Conservation (phyloP, 1,140 invertebrate species). For the Musca vetustissima region DNA sequence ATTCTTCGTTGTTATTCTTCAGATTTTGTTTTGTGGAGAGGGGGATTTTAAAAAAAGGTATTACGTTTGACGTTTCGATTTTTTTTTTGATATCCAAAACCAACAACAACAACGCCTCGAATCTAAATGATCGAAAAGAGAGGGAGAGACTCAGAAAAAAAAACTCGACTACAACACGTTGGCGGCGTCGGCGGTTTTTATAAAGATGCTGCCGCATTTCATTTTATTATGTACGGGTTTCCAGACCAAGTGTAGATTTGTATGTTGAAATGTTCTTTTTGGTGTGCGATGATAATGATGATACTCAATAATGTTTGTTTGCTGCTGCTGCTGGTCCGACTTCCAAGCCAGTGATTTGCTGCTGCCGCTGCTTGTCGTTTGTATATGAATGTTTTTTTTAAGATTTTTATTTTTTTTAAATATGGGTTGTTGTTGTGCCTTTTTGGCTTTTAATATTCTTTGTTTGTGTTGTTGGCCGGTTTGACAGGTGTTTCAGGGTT, state of each 20-base stretch:
- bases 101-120: not conserved
- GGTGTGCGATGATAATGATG: not conserved
- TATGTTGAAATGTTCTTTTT: slow-evolving; percentile 17
- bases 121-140: too few species aligned
- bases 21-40: slow-evolving; percentile 5
- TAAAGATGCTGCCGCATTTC: slow-evolving; percentile 22
- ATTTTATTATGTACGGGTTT: slow-evolving; percentile 15
- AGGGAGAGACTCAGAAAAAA: too few species aligned
- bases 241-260: not conserved
- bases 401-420: slow-evolving; percentile 36
- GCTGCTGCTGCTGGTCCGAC: slow-evolving; percentile 9
- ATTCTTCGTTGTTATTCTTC: not conserved
- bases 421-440: slow-evolving; percentile 33
- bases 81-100: not conserved
- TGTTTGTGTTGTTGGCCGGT: slow-evolving; percentile 8
- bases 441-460: not conserved
- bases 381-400: not conserved
- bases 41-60: slow-evolving; percentile 19
- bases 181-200: slow-evolving; percentile 22
- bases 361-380: slow-evolving; percentile 27
- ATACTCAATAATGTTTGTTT: not conserved
- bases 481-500: slow-evolving; percentile 23
- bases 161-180: slow-evolving; percentile 14
- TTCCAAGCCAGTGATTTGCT: slow-evolving; percentile 30
- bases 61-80: not conserved